Evolutionary conservation across 2,113 vertebrate species (phyloP).

Genomic region (Hoplias malabaricus): DNA sequence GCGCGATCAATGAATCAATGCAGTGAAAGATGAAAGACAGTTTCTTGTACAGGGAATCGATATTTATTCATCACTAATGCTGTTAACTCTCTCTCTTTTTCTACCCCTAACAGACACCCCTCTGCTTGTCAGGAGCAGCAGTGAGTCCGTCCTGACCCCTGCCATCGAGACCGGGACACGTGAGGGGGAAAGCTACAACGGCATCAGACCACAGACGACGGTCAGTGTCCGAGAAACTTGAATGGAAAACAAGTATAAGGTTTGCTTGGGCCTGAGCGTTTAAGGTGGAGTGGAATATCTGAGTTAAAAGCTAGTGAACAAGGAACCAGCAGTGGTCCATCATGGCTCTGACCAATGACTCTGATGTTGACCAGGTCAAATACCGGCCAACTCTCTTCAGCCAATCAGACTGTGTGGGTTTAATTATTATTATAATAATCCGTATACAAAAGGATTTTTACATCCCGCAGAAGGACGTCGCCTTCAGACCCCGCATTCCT

Average conservation of each 20-base stretch:
- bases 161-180: slow-evolving; percentile 61
- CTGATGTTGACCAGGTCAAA: too few species aligned
- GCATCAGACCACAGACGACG: slow-evolving; percentile 63
- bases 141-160: slow-evolving; percentile 72
- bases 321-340: too few species aligned
- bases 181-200: slow-evolving; percentile 55
- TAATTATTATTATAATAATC: too few species aligned
- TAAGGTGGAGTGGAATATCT: too few species aligned
- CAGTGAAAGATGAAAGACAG: neutral
- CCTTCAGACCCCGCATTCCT: neutral
- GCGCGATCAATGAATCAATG: slow-evolving; percentile 2
- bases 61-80: neutral
- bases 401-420: too few species aligned
- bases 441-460: too few species aligned
- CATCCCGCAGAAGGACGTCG: too few species aligned
- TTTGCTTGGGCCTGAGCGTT: too few species aligned
- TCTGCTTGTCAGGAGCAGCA: slow-evolving; percentile 82
- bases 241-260: neutral
- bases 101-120: slow-evolving; percentile 74
- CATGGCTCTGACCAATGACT: too few species aligned
- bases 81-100: neutral
- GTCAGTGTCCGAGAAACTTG: slow-evolving; percentile 66
- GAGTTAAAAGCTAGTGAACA: too few species aligned
- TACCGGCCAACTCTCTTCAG: too few species aligned
- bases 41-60: neutral